Evolutionary conservation across 2,797 vertebrate species (phyloP), one percentile per base, ranked within the genome.

Genomic region (Cynopterus sphinx): DNA sequence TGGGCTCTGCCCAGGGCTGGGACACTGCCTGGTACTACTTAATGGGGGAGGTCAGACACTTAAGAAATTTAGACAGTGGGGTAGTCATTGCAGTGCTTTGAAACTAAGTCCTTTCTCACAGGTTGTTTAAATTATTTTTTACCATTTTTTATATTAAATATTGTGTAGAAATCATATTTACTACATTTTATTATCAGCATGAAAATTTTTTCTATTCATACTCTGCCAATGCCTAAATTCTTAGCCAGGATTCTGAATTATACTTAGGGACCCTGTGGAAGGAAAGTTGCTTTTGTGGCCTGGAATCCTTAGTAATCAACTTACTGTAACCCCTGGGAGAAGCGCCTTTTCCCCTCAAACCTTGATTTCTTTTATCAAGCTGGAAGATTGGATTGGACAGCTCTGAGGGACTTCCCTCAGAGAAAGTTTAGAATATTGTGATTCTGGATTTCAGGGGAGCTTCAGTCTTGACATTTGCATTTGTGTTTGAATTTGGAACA

Each of bases 401-500:
- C 33, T 88, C 43, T 68, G 1, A 68, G 43, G 41, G 85, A 73
- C 46, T 92, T 43, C 11, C 13, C 16, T 70, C 51, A 73, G 43
- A 90, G 73, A 73, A 67, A 55, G 43, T 53, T 59, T 43, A 67
- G 43, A 67, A 43, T 71, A n/a, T 73, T 53, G 16, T 74, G 78
- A 79, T 65, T 79, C 4, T 28, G 3, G 33, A 55, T 86, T 88
- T 96, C 31, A 31, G 36, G 39, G 26, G 51, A 16, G 6, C 84
- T 59, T 43, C 57, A 70, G 6, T 57, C 70, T 77, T 86, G 41
- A 33, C 68, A 41, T 86, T 87, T 49, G 55, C 77, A 43, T 94
- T 90, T 67, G 39, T 84, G 12, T 93, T 17, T 85, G 57, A 71
- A 31, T 84, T 70, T 85, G 55, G 51, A 70, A 63, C 5, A 77